A percentile compares a stretch with the other conserved stretches of the same genome.
Conservation (phyloP, 2,797 vertebrate species). For the Parambassis ranga region DNA sequence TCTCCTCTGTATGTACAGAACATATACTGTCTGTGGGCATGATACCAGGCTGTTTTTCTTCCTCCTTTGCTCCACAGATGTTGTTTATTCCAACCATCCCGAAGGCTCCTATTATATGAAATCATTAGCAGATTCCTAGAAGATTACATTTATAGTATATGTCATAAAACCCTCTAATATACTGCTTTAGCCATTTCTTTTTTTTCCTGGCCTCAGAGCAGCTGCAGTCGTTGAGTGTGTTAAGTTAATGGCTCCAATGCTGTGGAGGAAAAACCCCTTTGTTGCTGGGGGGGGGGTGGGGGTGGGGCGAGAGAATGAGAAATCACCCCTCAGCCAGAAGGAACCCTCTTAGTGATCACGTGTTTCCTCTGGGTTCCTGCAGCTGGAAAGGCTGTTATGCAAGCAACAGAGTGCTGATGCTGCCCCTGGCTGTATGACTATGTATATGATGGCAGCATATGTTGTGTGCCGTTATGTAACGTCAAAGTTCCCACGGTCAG, state of each 20-base stretch:
- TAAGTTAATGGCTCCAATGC: conserved; percentile 8
- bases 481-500: conserved; percentile 29
- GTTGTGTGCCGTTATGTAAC: conserved; percentile 38
- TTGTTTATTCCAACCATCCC: conserved; percentile 19
- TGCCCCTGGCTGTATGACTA: conserved; percentile 27
- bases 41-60: neutral
- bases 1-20: neutral
- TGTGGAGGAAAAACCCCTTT: conserved; percentile 2
- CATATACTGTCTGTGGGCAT: neutral
- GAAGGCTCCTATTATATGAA: conserved; percentile 9
- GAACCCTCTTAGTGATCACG: conserved; percentile 44
- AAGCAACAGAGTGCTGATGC: conserved; percentile 60
- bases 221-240: neutral
- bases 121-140: conserved; percentile 25
- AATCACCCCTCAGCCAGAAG: conserved; percentile 36
- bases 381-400: conserved; percentile 46
- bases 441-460: conserved; percentile 8
- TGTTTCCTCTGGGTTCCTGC: conserved; percentile 43
- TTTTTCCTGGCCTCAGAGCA: neutral
- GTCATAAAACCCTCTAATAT: too few species aligned
- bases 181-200: neutral
- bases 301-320: conserved; percentile 13
- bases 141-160: conserved; percentile 9
- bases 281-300: conserved; percentile 6
- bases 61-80: conserved; percentile 11